Evolutionary conservation across 2,113 vertebrate species (phyloP), one percentile per base, ranked within the genome.

Genomic region (Cepphus grylle): DNA sequence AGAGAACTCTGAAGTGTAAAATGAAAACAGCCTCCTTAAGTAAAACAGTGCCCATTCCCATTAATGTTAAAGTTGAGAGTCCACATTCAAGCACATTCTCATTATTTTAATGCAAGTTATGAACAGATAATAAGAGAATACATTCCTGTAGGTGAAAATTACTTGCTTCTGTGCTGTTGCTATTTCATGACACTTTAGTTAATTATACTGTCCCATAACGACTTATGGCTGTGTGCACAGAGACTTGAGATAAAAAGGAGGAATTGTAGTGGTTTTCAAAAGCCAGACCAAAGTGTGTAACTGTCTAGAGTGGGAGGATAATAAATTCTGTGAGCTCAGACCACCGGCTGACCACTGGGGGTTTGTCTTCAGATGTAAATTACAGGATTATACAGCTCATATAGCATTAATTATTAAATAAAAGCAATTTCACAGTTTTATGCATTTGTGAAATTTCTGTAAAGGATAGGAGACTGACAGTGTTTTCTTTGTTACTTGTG

Each of bases 121-220:
- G 83, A 91, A 58, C 65, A 61, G 69, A 38, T 61, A 94, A 55
- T 79, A 81, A 76, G 11, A 85, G 77, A 53, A 79, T 74, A 38
- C 40, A 50, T 53, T 85, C 22, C 27, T 58, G 53, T 26, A 85
- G 91, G 71, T 95, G 84, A 79, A 93, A 93, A 97, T 97, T 84
- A 79, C 89, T 93, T 95, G 65, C 65, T 87, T 38, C 83, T 66
- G 36, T 94, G 40, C 67, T 77, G 73, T 88, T 0, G 0, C 40
- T 79, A 21, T 79, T 96, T 91, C 36, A 15, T 94, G 93, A 85
- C 30, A 66, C 87, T 96, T 96, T 87, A 52, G 76, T 95, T 97
- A 95, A 94, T 94, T 94, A 73, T 76, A 26, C 38, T 80, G 53
- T 89, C 36, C 61, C 36, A 34, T 95, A 89, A 91, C 86, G 83